Evolutionary conservation across 2,888 invertebrate species (phyloP).

Genomic region (Litoditis marina): DNA sequence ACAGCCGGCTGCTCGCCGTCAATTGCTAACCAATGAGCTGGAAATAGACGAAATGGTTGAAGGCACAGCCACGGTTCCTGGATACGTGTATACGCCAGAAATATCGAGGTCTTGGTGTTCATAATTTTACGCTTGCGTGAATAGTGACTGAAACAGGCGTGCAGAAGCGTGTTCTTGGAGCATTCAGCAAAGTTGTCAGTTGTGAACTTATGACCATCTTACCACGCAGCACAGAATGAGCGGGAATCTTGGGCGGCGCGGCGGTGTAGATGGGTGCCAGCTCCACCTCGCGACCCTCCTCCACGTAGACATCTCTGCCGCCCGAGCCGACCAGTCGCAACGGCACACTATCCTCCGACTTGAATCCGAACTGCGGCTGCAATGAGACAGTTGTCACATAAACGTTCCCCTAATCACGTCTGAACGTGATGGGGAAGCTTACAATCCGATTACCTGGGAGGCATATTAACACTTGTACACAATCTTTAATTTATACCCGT

Average conservation of each 20-base stretch:
- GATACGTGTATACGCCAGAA: no score
- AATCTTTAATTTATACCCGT: not conserved
- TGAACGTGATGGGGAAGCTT: not conserved
- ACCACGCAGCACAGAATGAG: constrained; percentile 7
- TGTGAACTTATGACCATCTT: no score
- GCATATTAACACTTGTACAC: no score
- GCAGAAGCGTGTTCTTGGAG: no score
- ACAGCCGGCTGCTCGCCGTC: constrained; percentile 76
- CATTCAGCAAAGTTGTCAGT: no score
- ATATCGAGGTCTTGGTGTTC: no score
- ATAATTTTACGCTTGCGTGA: no score
- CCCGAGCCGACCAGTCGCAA: constrained; percentile 16
- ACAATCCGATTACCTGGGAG: no score
- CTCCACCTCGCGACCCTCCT: constrained; percentile 13
- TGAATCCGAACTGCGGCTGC: constrained; percentile 16
- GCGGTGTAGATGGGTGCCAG: constrained; percentile 9
- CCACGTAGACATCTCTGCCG: constrained; percentile 15
- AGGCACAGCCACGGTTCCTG: no score
- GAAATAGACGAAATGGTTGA: no score
- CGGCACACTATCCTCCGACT: constrained; percentile 6
- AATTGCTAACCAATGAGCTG: constrained; percentile 30
- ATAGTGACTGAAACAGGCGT: no score
- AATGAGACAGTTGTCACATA: not conserved
- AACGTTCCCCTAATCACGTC: not conserved
- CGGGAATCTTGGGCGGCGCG: constrained; percentile 5